Evolutionary conservation across 2,888 invertebrate species (phyloP), one percentile per base, ranked within the genome.

Genomic region (Sericinus montela): DNA sequence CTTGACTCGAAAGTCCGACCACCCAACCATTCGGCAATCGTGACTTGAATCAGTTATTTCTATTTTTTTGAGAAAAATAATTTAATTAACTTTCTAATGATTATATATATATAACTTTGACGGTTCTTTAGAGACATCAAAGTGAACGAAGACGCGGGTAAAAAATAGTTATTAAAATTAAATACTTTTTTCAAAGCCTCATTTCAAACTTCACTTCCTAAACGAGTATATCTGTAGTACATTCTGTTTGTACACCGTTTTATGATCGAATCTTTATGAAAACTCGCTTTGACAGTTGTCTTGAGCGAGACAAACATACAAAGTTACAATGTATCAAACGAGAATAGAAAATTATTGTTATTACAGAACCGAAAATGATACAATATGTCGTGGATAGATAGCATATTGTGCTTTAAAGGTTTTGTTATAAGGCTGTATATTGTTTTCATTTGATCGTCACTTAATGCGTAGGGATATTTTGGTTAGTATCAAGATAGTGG

Each of bases 261-360:
- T 64, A 67, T 70, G 67, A 72, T 70, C 64, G 72, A 69, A 73
- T 65, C 63, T 62, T 76, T 71, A 71, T 76, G 75, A 74, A 75
- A 81, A 79, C 79, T 80, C 72, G 77, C 73, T 78, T 57, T 71
- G 76, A 75, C 75, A 75, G 74, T 70, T 71, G 67, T 59, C 58
- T 50, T 40, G 71, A 74, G 30, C 29, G 69, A 60, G 75, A 80
- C 46, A 48, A 30, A 42, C 1, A 37, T 58, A 65, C 52, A 36
- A 23, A 2, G 15, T 1, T 15, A 1, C 2, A 7, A 0, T 8
- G 8, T 19, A 61, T 10, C 10, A 47, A 54, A 73, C 37, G 54
- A 53, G 55, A 28, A 40, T 15, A 14, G 14, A 8, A 10, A 14
- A 6, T 15, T 25, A 7, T 25, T 40, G 40, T 40, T 40, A 15